Percentiles rank a stretch among this genome's conserved stretches.
phyloP scores from a whole-genome alignment of 2,113 vertebrate genomes.

The Amblyopsis rosae region DNA sequence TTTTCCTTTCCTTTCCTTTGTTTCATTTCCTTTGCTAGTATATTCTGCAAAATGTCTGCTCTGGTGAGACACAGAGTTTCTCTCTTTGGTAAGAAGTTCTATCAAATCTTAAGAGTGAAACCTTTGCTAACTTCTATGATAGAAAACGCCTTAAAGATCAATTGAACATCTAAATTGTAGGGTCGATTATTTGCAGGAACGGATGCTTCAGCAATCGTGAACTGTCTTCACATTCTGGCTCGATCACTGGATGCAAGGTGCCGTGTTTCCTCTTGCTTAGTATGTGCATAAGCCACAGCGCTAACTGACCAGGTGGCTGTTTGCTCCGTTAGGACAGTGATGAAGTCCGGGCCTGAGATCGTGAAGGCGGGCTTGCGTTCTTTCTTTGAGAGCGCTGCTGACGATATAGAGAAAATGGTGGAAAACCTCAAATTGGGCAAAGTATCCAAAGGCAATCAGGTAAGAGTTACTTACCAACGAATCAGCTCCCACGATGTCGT shows the following conservation, averaged over 20 bases:
- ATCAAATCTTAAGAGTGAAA: slow-evolving; percentile 1
- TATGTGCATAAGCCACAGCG: neutral
- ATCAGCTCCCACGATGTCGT: neutral
- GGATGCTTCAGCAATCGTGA: slow-evolving; percentile 87
- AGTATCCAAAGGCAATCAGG: slow-evolving; percentile 87
- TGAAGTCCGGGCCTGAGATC: slow-evolving; percentile 96
- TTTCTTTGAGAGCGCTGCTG: slow-evolving; percentile 91
- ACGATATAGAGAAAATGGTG: slow-evolving; percentile 95
- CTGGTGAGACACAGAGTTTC: slow-evolving; percentile 93
- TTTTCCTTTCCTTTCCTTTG: slow-evolving; percentile 6
- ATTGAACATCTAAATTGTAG: slow-evolving; percentile 2
- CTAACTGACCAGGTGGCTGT: neutral
- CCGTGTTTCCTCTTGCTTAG: neutral
- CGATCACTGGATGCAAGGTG: slow-evolving; percentile 92
- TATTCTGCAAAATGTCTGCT: slow-evolving; percentile 95
- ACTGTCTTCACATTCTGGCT: slow-evolving; percentile 92
- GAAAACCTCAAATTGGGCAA: slow-evolving; percentile 92
- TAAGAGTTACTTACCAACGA: slow-evolving; percentile 19
- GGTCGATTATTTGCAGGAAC: slow-evolving; percentile 76
- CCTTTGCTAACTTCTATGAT: slow-evolving; percentile 11
- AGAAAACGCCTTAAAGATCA: neutral
- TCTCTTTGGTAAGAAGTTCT: slow-evolving; percentile 87
- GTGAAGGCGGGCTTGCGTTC: slow-evolving; percentile 93
- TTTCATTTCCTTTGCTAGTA: slow-evolving; percentile 68
- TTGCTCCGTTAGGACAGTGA: slow-evolving; percentile 82